Percentiles rank a stretch among this genome's conserved stretches.
These are phyloP conservation scores for Myocastor coypus DNA, from an alignment of 2,113 vertebrate genomes.

Conservation along the genomic window DNA sequence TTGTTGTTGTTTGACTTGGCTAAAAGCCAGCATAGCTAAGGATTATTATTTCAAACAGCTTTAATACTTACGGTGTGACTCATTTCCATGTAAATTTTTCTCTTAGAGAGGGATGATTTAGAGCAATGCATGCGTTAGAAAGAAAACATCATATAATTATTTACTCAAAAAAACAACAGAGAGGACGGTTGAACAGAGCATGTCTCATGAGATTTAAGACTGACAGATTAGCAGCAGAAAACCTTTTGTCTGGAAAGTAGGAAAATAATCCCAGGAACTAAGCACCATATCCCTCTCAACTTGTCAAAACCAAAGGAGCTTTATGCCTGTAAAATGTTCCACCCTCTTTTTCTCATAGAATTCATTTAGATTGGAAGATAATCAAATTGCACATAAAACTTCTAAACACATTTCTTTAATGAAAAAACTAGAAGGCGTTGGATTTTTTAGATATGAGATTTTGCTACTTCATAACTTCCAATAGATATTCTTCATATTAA, in stretches of 20 bases:
- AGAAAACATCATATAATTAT: slow-evolving; percentile 77
- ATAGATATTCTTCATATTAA: slow-evolving; percentile 1
- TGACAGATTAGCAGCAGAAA: slow-evolving; percentile 76
- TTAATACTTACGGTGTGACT: slow-evolving; percentile 76
- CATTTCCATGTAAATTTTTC: slow-evolving; percentile 78
- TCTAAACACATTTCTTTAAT: neutral
- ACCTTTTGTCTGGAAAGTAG: slow-evolving; percentile 77
- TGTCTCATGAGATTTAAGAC: slow-evolving; percentile 63
- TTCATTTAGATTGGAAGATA: slow-evolving; percentile 56
- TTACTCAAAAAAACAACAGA: slow-evolving; percentile 80
- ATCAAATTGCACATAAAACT: slow-evolving; percentile 64
- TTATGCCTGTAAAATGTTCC: slow-evolving; percentile 59
- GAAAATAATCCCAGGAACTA: slow-evolving; percentile 73
- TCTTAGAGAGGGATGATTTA: slow-evolving; percentile 71
- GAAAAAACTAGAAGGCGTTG: neutral
- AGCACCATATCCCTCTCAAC: slow-evolving; percentile 78
- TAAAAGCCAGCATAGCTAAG: slow-evolving; percentile 60
- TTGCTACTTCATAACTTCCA: slow-evolving; percentile 23
- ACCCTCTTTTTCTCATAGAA: slow-evolving; percentile 59
- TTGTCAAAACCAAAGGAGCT: slow-evolving; percentile 74
- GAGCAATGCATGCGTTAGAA: slow-evolving; percentile 70
- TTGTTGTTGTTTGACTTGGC: slow-evolving; percentile 82
- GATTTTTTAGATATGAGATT: slow-evolving; percentile 9
- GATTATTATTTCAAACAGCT: slow-evolving; percentile 79
- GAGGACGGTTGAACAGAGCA: slow-evolving; percentile 54